phyloP scores from a whole-genome alignment of 2,113 vertebrate species.

The Muntiacus muntjak region DNA sequence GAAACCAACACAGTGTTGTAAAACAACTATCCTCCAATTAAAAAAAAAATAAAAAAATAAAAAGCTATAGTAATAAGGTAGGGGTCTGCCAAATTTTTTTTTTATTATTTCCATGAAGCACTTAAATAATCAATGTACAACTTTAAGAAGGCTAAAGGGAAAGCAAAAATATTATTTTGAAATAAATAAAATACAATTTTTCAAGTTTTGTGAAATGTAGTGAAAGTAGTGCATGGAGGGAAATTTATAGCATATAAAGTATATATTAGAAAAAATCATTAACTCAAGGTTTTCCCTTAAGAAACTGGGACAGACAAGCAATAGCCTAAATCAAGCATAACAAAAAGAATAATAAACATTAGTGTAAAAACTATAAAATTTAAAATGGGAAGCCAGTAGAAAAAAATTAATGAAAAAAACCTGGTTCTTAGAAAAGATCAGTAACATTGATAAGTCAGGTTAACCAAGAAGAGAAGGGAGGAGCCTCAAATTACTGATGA shows the following conservation, averaged over 20 bases:
- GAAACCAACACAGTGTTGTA: neutral
- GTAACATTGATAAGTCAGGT: neutral
- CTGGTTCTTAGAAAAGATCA: neutral
- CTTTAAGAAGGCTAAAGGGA: neutral
- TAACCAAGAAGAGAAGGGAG: neutral
- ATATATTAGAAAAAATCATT: neutral
- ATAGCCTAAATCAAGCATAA: neutral
- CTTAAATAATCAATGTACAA: neutral
- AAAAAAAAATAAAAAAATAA: neutral
- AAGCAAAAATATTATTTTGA: neutral
- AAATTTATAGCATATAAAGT: neutral
- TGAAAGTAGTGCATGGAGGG: neutral
- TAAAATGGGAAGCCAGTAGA: neutral
- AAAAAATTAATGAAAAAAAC: neutral
- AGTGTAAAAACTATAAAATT: neutral
- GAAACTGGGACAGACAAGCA: neutral
- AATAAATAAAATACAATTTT: neutral
- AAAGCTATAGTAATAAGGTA: neutral
- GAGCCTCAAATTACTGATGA: neutral
- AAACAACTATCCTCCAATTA: neutral
- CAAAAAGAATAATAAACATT: neutral
- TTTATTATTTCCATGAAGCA: neutral
- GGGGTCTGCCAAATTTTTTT: neutral
- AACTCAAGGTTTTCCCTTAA: neutral
- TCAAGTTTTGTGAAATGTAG: neutral